phyloP scores from a whole-genome alignment of 2,888 invertebrate species.

The Thumatha senex region DNA sequence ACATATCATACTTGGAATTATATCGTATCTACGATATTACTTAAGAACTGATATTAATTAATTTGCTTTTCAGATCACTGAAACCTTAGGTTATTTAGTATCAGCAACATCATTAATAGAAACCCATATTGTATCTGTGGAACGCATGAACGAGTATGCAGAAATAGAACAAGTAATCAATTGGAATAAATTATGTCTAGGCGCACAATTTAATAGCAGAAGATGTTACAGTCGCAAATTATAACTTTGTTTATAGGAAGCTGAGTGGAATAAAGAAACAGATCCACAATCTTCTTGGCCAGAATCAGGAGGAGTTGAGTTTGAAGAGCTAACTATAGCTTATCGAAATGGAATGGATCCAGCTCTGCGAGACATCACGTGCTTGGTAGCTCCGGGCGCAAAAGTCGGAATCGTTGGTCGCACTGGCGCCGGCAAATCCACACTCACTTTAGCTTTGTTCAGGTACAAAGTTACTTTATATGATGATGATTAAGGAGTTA shows the following conservation, averaged over 20 bases:
- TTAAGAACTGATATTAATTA: neutral
- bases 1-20: conserved; percentile 1
- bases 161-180: conserved; percentile 87
- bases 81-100: conserved; percentile 97
- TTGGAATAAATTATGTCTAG: neutral
- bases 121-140: conserved; percentile 98
- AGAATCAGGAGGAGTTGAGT: conserved; percentile 89
- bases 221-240: neutral
- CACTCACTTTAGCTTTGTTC: conserved; percentile 93
- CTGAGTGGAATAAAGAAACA: conserved; percentile 88
- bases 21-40: too few species aligned
- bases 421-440: conserved; percentile 96
- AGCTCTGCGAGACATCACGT: conserved; percentile 91
- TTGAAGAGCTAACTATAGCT: conserved; percentile 91
- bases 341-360: conserved; percentile 95
- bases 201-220: too few species aligned
- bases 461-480: conserved; percentile 26
- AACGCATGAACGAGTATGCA: conserved; percentile 97
- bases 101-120: conserved; percentile 98
- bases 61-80: conserved; percentile 88
- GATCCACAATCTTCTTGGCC: conserved; percentile 91
- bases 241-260: conserved; percentile 80
- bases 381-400: conserved; percentile 91
- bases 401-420: conserved; percentile 96
- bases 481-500: too few species aligned